Conservation (phyloP, 2,888 invertebrate species). For the Norana najaformis region DNA sequence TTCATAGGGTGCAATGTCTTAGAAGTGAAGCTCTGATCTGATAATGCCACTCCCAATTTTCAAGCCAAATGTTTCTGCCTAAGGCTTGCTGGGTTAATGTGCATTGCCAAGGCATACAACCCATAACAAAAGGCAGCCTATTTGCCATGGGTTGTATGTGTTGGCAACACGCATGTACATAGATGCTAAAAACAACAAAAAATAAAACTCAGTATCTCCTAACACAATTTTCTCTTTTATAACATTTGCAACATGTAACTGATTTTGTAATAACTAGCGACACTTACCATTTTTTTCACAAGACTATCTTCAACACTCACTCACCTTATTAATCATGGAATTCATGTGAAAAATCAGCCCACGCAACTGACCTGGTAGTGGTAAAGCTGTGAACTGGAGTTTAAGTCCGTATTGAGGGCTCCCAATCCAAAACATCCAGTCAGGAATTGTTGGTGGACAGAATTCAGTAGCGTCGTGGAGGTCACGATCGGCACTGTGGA, state of each 20-base stretch:
- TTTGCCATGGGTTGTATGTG: background rate
- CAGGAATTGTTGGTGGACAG: slow-evolving; percentile 65
- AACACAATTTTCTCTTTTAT: background rate
- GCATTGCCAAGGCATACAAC: background rate
- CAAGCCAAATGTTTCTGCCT: background rate
- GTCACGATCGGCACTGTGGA: slow-evolving; percentile 39
- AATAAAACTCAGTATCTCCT: background rate
- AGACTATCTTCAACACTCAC: too few relatives aligned
- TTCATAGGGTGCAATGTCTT: background rate
- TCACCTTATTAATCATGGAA: background rate
- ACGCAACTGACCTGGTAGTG: slow-evolving; percentile 65
- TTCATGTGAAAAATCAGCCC: background rate
- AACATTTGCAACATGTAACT: too few relatives aligned
- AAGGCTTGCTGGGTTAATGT: background rate
- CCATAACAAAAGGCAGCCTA: background rate
- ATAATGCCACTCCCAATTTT: background rate
- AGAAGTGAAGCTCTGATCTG: background rate
- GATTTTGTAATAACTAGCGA: too few relatives aligned
- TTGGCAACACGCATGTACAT: background rate
- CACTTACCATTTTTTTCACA: too few relatives aligned
- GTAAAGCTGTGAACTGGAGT: slow-evolving; percentile 62
- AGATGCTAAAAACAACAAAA: background rate
- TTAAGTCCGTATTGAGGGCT: slow-evolving; percentile 53
- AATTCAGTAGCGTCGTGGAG: slow-evolving; percentile 55
- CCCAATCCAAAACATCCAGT: slow-evolving; percentile 67